Base-by-base conservation (phyloP, 1,140 invertebrate species). In the Rhagoletis pomonella region DNA sequence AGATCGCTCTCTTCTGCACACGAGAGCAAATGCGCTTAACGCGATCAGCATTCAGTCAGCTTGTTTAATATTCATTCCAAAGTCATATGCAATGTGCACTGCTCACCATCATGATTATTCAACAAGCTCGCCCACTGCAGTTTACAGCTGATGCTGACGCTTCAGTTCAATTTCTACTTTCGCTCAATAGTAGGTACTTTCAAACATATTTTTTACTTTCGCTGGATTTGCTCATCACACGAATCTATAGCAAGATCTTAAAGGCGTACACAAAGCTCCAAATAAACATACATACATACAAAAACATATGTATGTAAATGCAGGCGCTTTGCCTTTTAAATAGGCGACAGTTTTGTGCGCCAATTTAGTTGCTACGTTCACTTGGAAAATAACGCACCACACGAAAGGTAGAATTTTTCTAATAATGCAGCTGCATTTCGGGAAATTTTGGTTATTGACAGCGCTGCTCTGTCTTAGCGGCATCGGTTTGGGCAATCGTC, bases 161-260 rank as follows among this genome's bases (percentile, higher is more conserved):
- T 67, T 67, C 65, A 67, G 14, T 67, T 67, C 50, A 67, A 42
- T 67, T 67, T 67, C 65, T 67, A 42, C 39, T 67, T 67, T 29
- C 65, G 65, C 65, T 67, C 65, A 7, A 7, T 14, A 29, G 29
- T 29, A 29, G 29, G 29, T 29, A 29, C 29, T 7, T 67, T 42
- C 29, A 29, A 29, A 19, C 14, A 7, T 55, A 55, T 55, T 55
- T 55, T 7, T 10, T 0, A 55, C 50, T 55, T 55, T 55, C 50
- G 50, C 50, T 55, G 5, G 50, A 55, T 55, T 55, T 55, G 50
- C 50, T 55, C 50, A 55, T 7, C 50, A 55, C 50, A 55, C 50
- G 5, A 55, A 55, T 10, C 5, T 55, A 7, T 55, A 55, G 50
- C 5, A 10, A 10, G 50, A 10, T 55, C 50, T 7, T 10, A 55